Base-by-base conservation (phyloP, 2,888 invertebrate genomes). In the Cryptus armator region DNA sequence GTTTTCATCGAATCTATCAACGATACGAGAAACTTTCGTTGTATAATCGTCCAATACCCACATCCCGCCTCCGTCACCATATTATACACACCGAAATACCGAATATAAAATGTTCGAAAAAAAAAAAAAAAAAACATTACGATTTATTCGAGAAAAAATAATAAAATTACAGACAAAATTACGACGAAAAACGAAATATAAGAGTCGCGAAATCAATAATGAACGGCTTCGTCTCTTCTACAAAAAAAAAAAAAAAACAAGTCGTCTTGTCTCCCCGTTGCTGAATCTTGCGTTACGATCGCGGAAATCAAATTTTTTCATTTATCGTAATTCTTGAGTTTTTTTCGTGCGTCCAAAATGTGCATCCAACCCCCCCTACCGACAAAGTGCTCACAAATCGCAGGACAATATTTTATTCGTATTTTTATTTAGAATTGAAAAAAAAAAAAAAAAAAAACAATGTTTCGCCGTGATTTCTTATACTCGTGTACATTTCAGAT, bases 401-500 rank as follows among this genome's bases (percentile, higher is more conserved):
- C 75, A 19, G 46, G 77, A 78, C 56, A 77, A 76, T 48, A 66
- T 75, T 10, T 48, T 51, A 72, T 66, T 80, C n/a, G n/a, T 80
- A 44, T 64, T 56, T 78, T 64, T 19, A 32, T 80, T 67, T 71
- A 68, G 56, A 37, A 62, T n/a, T 51, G 16, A 80, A 46, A 24
- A 46, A 24, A 51, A 70, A 51, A 44, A 32, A 14, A 19, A 66
- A 19, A 46, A 80, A 32, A 53, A 75, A 66, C 51, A 76, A 56
- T 24, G 9, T 56, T 24, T 78, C 37, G 66, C 53, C 74, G 51
- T 67, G 64, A 84, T 78, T 86, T 75, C 74, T 80, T 56, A 77
- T 68, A 79, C 78, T 79, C 75, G 37, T 85, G 82, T 82, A 84
- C 75, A 84, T 86, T 86, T 86, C 78, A 84, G 16, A 64, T 66